Evolutionary conservation across 64 coral and sea anemone species (phyloP), one percentile per base, ranked within the genome.

Genomic region (Pocillopora verrucosa): DNA sequence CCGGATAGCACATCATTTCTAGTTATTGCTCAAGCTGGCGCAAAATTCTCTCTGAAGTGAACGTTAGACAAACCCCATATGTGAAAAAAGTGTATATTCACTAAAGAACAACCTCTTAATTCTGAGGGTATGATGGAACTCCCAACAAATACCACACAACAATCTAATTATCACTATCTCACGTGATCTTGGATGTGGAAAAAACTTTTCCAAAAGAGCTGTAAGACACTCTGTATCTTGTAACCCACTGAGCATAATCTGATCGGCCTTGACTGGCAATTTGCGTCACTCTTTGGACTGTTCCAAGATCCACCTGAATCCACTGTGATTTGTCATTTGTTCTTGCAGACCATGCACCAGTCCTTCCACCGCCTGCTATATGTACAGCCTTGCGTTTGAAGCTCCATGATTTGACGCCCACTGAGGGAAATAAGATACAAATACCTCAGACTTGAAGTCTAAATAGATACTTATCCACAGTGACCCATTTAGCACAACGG

Each of bases 201-300:
- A 69, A 69, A 10, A 1, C 65, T 9, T 69, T 69, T 10, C 60
- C 86, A 30, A 59, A 51, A 5, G 17, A 20, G 56, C 86, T 88
- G 69, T 76, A 88, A 74, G 59, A 34, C 10, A 88, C 37, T 5
- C 36, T 88, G 45, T 88, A 88, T 12, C 34, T 58, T 60, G 56
- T 88, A 1, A 75, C 72, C 82, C 82, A 84, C 36, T 84, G 64
- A 9, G 20, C 22, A 69, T 17, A 11, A 13, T 84, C 82, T 17
- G 67, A 65, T 26, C 82, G 82, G 3, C 82, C 82, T 36, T 84
- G 82, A 5, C 63, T 84, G 25, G 17, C 82, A 84, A 84, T 34
- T 38, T 65, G 63, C 3, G 82, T 85, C 1, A 85, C 37, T 7
- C 11, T 11, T 41, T 65, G 57, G 0, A 72, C 65, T 14, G 4